These are phyloP conservation scores for Ascaphus truei DNA, from an alignment of 2,113 vertebrate species.

Conservation along the genomic window DNA sequence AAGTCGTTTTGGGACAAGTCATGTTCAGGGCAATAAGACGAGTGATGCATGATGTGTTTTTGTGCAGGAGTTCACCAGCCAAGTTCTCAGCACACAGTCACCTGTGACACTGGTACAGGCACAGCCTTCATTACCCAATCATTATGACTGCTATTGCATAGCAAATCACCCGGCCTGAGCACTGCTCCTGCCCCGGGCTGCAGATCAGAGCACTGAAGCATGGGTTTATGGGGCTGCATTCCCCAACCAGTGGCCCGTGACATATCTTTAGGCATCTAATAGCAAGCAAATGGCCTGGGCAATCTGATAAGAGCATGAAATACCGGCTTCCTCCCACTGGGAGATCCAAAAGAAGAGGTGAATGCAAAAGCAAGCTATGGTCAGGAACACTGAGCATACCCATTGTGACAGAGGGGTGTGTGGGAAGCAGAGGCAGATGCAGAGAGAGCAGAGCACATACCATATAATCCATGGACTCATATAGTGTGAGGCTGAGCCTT, in stretches of 20 bases:
- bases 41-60: too few relatives aligned
- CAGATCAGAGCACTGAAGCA: slow-evolving; percentile 49
- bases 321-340: neutral
- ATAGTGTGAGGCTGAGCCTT: neutral
- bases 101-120: slow-evolving; percentile 38
- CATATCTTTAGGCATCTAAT: slow-evolving; percentile 61
- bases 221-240: slow-evolving; percentile 47
- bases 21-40: too few relatives aligned
- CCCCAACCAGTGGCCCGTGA: slow-evolving; percentile 54
- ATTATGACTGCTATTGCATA: slow-evolving; percentile 49
- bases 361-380: neutral
- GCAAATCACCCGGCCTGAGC: slow-evolving; percentile 8
- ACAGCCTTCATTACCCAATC: slow-evolving; percentile 53
- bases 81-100: neutral
- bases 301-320: slow-evolving; percentile 15
- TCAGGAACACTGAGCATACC: neutral
- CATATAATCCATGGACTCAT: slow-evolving; percentile 71
- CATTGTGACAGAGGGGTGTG: neutral
- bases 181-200: slow-evolving; percentile 31
- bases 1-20: too few relatives aligned
- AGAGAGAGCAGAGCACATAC: slow-evolving; percentile 42
- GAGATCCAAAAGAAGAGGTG: neutral
- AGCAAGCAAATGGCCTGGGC: slow-evolving; percentile 57
- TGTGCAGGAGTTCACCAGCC: neutral
- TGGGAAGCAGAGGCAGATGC: neutral